These are phyloP conservation scores for Protodeltote pygarga DNA, from an alignment of 2,888 invertebrate genomes.

Conservation along the genomic window DNA sequence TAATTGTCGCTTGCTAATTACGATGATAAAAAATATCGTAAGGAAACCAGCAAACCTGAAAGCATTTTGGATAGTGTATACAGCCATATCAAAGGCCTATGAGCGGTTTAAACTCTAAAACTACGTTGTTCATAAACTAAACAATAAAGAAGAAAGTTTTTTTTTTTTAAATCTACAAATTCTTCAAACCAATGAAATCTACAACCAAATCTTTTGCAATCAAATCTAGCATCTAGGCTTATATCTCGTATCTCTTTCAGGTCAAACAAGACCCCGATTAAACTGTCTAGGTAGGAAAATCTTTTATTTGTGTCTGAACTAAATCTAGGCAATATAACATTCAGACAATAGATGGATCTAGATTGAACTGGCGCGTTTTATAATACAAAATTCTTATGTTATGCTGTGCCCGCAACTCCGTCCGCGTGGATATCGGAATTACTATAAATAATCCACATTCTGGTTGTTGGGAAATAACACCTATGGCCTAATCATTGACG, in stretches of 20 bases:
- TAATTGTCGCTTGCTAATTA: no score
- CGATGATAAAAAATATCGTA: no score
- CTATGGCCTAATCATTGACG: no score
- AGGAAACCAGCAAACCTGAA: no score
- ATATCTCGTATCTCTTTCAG: conserved; percentile 18
- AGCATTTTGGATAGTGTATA: no score
- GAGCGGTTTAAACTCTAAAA: not conserved
- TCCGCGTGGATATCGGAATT: no score
- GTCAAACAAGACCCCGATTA: conserved; percentile 35
- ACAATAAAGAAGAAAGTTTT: no score
- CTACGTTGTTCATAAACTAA: not conserved
- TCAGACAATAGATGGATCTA: conserved; percentile 16
- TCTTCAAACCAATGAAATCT: conserved; percentile 6
- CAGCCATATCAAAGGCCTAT: no score
- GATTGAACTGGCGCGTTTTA: conserved; percentile 7
- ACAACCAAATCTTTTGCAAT: conserved; percentile 16
- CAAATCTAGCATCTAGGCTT: conserved; percentile 18
- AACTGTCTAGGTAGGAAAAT: conserved; percentile 28
- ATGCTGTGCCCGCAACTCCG: no score
- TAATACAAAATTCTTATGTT: no score
- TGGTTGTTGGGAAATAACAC: no score
- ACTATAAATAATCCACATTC: no score
- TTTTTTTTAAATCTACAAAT: not conserved
- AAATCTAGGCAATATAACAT: conserved; percentile 16
- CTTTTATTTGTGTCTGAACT: conserved; percentile 25